Conservation (phyloP, 2,113 vertebrate genomes). For the Illadopsis cleaveri region DNA sequence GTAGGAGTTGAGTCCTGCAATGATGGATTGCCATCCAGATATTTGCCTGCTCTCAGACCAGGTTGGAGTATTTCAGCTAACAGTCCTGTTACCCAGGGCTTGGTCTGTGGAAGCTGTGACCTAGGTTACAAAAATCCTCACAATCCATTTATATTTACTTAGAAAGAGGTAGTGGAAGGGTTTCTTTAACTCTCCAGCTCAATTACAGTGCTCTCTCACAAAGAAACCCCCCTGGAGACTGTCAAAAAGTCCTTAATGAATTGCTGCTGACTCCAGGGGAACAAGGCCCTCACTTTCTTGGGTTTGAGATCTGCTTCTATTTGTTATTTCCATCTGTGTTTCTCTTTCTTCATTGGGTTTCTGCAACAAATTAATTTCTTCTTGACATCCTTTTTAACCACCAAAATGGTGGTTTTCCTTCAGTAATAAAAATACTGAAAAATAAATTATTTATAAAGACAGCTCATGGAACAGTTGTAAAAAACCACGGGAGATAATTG, state of each 20-base stretch:
- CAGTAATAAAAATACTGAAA: background rate
- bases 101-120: background rate
- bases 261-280: background rate
- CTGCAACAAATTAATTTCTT: background rate
- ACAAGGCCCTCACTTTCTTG: background rate
- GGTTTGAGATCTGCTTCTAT: background rate
- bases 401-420: background rate
- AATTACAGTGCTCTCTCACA: background rate
- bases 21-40: background rate
- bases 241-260: background rate
- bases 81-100: background rate
- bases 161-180: background rate
- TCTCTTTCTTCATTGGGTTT: background rate
- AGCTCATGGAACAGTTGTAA: background rate
- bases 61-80: background rate
- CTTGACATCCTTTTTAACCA: background rate
- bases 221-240: background rate
- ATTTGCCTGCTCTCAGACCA: background rate
- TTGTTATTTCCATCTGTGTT: background rate
- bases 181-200: background rate
- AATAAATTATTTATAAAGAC: background rate
- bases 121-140: background rate
- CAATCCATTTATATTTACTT: background rate
- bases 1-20: background rate
- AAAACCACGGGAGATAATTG: background rate